phyloP scores from a whole-genome alignment of 2,888 invertebrate species.

The Drosophila quasianomalipes region DNA sequence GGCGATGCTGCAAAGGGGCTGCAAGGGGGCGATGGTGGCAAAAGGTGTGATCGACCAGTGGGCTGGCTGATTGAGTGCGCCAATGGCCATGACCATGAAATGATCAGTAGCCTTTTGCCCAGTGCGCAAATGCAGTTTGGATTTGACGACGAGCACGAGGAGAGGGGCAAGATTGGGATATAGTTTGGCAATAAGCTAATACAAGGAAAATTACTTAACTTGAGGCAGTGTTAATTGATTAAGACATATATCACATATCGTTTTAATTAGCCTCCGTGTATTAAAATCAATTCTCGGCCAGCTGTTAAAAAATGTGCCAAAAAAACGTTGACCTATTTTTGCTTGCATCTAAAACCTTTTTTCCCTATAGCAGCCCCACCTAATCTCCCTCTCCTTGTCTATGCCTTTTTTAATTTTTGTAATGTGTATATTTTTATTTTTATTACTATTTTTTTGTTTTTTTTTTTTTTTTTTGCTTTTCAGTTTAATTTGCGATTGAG shows the following conservation, averaged over 20 bases:
- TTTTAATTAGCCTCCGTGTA: constrained; percentile 12
- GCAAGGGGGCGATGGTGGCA: neutral
- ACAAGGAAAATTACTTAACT: neutral
- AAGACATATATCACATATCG: constrained; percentile 11
- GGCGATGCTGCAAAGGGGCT: neutral
- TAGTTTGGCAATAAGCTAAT: neutral
- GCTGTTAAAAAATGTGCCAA: constrained; percentile 19
- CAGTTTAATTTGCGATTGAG: constrained; percentile 76
- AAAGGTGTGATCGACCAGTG: neutral
- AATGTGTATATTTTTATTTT: constrained; percentile 10
- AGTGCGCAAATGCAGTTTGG: neutral
- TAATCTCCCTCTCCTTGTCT: constrained; percentile 5
- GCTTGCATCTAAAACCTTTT: neutral
- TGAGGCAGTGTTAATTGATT: constrained; percentile 47
- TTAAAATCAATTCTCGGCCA: constrained; percentile 28
- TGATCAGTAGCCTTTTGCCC: neutral
- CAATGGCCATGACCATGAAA: constrained; percentile 51
- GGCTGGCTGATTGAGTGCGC: neutral
- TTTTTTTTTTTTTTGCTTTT: constrained; percentile 35
- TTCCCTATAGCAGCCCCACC: neutral
- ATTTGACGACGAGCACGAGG: no score
- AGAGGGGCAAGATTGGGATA: neutral
- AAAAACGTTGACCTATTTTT: constrained; percentile 42
- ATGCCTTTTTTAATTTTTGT: neutral
- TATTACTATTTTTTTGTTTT: constrained; percentile 43